Evolutionary conservation across 2,113 vertebrate species (phyloP).

Genomic region (Python bivittatus): DNA sequence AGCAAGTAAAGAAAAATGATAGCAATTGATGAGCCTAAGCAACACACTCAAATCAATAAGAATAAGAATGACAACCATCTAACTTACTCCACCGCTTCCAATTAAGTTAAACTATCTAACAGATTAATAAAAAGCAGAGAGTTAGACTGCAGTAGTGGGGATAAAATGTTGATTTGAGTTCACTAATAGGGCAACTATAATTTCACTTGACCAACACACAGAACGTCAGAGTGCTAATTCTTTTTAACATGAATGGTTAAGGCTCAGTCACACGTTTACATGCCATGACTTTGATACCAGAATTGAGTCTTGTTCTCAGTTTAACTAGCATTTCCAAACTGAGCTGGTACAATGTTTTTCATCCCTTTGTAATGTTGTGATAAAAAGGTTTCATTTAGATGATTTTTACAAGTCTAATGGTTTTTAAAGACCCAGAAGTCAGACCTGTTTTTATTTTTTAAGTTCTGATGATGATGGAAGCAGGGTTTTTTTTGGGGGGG

Average conservation of each 20-base stretch:
- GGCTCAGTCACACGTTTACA: slow-evolving; percentile 12
- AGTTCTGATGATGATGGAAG: slow-evolving; percentile 32
- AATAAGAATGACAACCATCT: slow-evolving; percentile 41
- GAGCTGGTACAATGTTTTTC: not conserved
- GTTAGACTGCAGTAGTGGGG: not conserved
- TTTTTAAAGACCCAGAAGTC: not conserved
- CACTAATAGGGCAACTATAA: slow-evolving; percentile 4
- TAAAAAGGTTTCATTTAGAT: not conserved
- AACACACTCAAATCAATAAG: slow-evolving; percentile 49
- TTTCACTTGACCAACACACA: not conserved
- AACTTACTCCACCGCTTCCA: slow-evolving; percentile 26
- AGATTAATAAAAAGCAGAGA: slow-evolving; percentile 7
- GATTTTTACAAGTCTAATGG: not conserved
- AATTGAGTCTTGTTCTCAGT: slow-evolving; percentile 47
- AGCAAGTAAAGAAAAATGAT: slow-evolving; percentile 60
- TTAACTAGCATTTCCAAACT: slow-evolving; percentile 31
- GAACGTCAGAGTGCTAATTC: not conserved
- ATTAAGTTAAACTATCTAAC: slow-evolving; percentile 15
- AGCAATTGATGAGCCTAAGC: slow-evolving; percentile 36
- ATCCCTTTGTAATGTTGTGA: not conserved
- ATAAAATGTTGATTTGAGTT: slow-evolving; percentile 14
- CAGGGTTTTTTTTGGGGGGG: too few species aligned
- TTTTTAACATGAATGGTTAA: not conserved
- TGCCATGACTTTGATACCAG: not conserved
- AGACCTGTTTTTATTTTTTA: not conserved